Conservation (phyloP, 2,888 invertebrate species). For the Scaeva pyrastri region DNA sequence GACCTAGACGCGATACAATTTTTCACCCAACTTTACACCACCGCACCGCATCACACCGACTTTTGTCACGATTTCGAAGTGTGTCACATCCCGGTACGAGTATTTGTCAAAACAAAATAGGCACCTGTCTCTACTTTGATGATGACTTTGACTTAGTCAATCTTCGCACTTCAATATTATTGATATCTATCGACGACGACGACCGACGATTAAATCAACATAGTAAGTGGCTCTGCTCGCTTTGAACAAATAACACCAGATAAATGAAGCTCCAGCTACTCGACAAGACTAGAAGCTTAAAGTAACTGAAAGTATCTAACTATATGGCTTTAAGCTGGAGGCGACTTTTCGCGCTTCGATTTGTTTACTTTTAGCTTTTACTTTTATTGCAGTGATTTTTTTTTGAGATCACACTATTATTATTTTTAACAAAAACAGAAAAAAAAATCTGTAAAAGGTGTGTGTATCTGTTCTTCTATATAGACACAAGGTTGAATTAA, state of each 20-base stretch:
- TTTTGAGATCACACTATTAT: constrained; percentile 28
- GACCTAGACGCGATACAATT: constrained; percentile 58
- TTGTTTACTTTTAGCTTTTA: constrained; percentile 57
- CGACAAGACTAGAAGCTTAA: constrained; percentile 35
- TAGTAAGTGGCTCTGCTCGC: background rate
- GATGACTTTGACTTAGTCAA: constrained; percentile 22
- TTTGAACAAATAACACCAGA: background rate
- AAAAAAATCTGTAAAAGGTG: constrained; percentile 19
- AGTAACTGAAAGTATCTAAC: constrained; percentile 21
- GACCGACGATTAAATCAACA: constrained; percentile 58
- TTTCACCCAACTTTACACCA: constrained; percentile 33
- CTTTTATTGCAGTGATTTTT: constrained; percentile 33
- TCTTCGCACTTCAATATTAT: constrained; percentile 24
- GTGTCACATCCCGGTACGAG: constrained; percentile 40
- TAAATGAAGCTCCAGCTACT: constrained; percentile 17
- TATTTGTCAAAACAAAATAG: no score
- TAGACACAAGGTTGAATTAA: background rate
- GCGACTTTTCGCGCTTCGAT: constrained; percentile 27
- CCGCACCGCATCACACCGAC: no score
- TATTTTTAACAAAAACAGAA: constrained; percentile 6
- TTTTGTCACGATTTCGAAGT: constrained; percentile 17
- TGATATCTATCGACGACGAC: no score
- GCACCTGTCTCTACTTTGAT: background rate
- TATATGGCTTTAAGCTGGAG: background rate
- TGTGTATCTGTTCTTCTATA: background rate